These are phyloP conservation scores for Falco cherrug DNA, from an alignment of 2,797 vertebrate genomes.

Conservation along the genomic window DNA sequence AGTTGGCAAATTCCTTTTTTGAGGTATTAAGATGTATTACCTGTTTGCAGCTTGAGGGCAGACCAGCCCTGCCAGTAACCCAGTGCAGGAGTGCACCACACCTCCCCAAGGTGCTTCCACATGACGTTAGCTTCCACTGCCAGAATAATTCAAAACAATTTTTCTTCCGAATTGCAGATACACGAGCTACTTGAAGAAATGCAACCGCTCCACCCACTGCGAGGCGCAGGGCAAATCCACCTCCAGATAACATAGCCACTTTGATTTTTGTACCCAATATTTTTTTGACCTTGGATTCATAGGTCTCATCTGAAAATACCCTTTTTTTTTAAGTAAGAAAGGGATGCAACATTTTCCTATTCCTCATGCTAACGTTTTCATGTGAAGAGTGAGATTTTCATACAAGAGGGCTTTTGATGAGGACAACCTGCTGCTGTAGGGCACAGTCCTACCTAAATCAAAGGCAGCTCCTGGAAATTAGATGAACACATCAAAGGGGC, in stretches of 20 bases:
- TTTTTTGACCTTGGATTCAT: not conserved
- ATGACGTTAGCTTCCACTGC: not conserved
- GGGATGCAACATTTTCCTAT: not conserved
- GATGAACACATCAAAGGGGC: not conserved
- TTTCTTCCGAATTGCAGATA: not conserved
- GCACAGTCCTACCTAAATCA: not conserved
- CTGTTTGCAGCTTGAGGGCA: conserved; percentile 26
- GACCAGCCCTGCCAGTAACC: not conserved
- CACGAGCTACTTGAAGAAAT: not conserved
- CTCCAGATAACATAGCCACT: not conserved
- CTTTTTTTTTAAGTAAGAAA: not conserved
- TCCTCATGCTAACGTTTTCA: not conserved
- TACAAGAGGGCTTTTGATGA: not conserved
- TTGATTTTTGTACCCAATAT: not conserved
- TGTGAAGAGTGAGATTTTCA: not conserved
- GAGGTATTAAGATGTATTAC: not conserved
- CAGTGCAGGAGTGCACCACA: not conserved
- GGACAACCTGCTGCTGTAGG: not conserved
- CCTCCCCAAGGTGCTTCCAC: not conserved
- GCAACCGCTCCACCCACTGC: not conserved
- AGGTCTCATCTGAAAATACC: not conserved
- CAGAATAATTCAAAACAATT: not conserved
- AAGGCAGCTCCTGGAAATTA: conserved; percentile 1
- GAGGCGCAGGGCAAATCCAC: not conserved
- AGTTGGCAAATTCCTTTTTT: not conserved